These are phyloP conservation scores for Columba janthina DNA, from an alignment of 2,113 vertebrate genomes.

Conservation along the genomic window DNA sequence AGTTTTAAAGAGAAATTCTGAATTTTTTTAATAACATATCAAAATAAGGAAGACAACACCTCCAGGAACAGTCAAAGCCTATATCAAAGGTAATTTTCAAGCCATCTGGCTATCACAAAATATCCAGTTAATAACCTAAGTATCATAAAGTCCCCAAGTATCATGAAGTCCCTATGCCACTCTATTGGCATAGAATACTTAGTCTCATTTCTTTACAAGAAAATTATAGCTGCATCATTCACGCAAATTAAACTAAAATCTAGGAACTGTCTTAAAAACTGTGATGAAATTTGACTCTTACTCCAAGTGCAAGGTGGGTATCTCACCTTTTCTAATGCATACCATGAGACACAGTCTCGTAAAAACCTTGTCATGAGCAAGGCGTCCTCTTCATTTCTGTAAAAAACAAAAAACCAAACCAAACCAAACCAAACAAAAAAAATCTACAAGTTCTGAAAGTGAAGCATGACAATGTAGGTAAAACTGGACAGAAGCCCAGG, in stretches of 20 bases:
- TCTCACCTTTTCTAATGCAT: not conserved
- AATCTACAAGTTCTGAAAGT: not conserved
- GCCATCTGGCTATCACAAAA: not conserved
- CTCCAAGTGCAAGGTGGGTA: not conserved
- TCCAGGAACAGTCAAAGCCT: not conserved
- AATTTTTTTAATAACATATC: not conserved
- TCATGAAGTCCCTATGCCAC: not conserved
- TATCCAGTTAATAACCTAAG: rapidly evolving
- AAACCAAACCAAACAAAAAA: no score
- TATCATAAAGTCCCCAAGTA: not conserved
- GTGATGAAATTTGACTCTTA: not conserved
- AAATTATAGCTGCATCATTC: not conserved
- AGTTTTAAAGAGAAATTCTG: not conserved
- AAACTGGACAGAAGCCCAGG: not conserved
- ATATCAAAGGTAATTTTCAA: not conserved
- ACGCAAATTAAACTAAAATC: not conserved
- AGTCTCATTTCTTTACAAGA: not conserved
- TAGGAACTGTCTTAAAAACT: not conserved
- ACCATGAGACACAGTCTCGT: not conserved
- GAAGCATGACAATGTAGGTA: not conserved
- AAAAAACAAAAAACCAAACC: no score
- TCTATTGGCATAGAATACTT: not conserved
- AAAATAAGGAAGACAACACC: not conserved
- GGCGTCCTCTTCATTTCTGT: not conserved
- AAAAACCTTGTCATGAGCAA: not conserved